These are phyloP conservation scores for Pithys albifrons DNA, from an alignment of 2,113 vertebrate species.

Conservation along the genomic window DNA sequence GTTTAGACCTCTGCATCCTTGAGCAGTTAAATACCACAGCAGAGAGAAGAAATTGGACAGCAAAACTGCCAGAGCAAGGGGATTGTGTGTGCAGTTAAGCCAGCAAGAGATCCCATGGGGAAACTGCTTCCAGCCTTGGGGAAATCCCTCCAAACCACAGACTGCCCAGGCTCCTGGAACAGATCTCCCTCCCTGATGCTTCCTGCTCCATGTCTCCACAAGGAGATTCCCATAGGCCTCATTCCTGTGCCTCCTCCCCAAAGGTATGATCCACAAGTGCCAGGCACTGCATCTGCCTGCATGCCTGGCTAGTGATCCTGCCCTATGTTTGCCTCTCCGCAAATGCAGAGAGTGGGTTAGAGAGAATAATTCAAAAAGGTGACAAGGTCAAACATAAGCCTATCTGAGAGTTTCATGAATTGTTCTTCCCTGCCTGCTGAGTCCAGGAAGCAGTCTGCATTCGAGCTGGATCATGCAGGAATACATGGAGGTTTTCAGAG, in stretches of 20 bases:
- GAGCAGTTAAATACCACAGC: neutral
- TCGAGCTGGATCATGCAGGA: neutral
- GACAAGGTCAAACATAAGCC: neutral
- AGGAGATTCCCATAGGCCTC: neutral
- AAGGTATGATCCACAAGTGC: neutral
- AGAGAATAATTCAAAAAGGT: neutral
- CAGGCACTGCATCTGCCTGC: neutral
- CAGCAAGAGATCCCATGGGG: neutral
- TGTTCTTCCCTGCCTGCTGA: neutral
- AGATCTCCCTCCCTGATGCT: neutral
- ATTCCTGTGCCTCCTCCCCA: neutral
- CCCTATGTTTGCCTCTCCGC: neutral
- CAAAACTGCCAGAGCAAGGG: neutral
- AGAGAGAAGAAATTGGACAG: neutral
- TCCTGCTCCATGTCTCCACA: neutral
- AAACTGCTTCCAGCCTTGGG: neutral
- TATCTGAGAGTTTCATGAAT: neutral
- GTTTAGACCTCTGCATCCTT: neutral
- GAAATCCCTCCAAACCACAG: neutral
- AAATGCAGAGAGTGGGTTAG: neutral
- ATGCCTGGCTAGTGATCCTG: neutral
- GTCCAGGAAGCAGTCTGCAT: neutral
- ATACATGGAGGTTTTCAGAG: neutral
- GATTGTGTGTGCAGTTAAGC: neutral
- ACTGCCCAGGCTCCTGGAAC: neutral